Base-by-base conservation (phyloP, 2,113 vertebrate genomes). In the Platysteira castanea region DNA sequence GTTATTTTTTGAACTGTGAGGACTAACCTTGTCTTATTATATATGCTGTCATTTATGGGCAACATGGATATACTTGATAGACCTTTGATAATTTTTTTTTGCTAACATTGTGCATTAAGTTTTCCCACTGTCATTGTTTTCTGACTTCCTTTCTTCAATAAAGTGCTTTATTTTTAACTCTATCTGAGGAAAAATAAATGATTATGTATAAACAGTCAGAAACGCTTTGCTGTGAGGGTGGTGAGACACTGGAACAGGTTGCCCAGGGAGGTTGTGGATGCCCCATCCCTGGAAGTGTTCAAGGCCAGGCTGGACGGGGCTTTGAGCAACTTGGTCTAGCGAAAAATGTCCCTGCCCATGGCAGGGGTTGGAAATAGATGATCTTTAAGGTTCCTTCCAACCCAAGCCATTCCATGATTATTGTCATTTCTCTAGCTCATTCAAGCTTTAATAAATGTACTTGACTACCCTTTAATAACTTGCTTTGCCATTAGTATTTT, bases 261-360 rank as follows among this genome's bases (percentile, higher is more conserved):
- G 12, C 30, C 10, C 2, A 1, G 41, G 4, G 17, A 83, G 7
- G 26, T 3, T 67, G 27, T 42, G 31, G 17, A 5, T 69, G 41
- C 7, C 10, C 11, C 15, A 42, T 37, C 12, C 26, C 21, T 84
- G 79, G 15, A 68, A 42, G 26, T 54, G 21, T 63, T 76, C 63
- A 49, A 14, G n/a, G 18, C 15, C 31, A 16, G 26, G 26, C 9
- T 69, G 71, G 16, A 37, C 0, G 0, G 18, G 30, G 31, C 19
- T 49, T 14, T 42, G 41, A 56, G 35, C 18, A 42, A 1, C 8
- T 10, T 42, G 47, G 9, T 69, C 28, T 47, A 5, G 22, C 42
- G 41, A 18, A 31, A 69, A 14, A 7, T 61, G 54, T 61, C 41
- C 14, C 11, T 84, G n/a, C 26, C n/a, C 4, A 4, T 54, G 41